Conservation (phyloP, 2,888 invertebrate genomes). For the Silvanus unidentatus region DNA sequence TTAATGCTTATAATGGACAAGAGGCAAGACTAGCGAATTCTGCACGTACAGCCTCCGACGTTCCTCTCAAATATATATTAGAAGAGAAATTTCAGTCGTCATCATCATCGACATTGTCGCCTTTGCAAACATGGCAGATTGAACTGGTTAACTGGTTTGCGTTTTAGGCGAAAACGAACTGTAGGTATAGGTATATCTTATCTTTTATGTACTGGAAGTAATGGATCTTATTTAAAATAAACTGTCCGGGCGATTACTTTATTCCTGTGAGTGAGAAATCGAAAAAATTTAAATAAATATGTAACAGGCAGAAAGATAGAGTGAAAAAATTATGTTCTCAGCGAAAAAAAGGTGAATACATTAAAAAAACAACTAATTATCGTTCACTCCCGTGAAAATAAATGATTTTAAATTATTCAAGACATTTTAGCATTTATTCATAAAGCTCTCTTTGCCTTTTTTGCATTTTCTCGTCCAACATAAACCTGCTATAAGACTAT, state of each 20-base stretch:
- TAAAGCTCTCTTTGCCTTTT: neutral
- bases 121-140: slow-evolving; percentile 23
- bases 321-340: no score
- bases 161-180: slow-evolving; percentile 1
- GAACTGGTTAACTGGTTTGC: slow-evolving; percentile 17
- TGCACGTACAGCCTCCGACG: neutral
- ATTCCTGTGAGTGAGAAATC: neutral
- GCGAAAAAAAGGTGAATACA: no score
- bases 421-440: slow-evolving; percentile 8
- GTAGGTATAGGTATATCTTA: no score
- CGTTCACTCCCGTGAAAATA: slow-evolving; percentile 17
- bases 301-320: no score
- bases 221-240: no score
- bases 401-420: slow-evolving; percentile 17
- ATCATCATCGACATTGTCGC: neutral
- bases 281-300: no score
- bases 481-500: neutral
- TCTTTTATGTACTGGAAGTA: no score
- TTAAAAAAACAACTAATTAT: slow-evolving; percentile 18
- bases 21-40: slow-evolving; percentile 5
- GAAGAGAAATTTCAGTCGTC: no score
- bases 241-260: no score
- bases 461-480: neutral
- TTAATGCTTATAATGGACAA: slow-evolving; percentile 37
- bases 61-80: neutral